Percentiles rank a stretch among this genome's conserved stretches.
Evolutionary conservation across 2,888 invertebrate species (phyloP).

Genomic region (Flexamia atlantica): DNA sequence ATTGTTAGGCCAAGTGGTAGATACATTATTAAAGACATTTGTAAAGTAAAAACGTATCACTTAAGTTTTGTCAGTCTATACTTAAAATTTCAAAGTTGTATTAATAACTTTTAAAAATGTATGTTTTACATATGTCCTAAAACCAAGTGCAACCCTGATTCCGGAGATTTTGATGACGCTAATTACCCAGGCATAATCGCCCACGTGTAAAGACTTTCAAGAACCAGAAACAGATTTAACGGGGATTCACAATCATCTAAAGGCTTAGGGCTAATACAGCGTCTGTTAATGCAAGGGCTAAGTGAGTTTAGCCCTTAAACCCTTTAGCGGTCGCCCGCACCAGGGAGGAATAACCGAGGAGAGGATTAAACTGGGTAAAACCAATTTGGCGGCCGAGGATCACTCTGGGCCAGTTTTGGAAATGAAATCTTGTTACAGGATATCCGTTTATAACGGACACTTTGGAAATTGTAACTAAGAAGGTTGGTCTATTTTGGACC

Average conservation of each 20-base stretch:
- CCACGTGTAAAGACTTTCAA: too few species aligned
- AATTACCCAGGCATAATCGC: too few species aligned
- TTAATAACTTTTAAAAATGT: too few species aligned
- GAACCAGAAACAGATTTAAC: background rate
- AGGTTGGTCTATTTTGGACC: background rate
- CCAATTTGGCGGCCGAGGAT: conserved; percentile 36
- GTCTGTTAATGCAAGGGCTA: conserved; percentile 29
- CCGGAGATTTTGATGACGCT: too few species aligned
- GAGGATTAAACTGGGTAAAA: conserved; percentile 30
- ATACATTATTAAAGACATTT: too few species aligned
- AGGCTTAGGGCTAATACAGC: background rate
- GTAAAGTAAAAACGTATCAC: too few species aligned
- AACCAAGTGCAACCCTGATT: too few species aligned
- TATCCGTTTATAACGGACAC: background rate
- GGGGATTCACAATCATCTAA: background rate
- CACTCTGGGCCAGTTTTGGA: background rate
- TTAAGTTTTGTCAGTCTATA: too few species aligned
- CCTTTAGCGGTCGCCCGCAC: conserved; percentile 24
- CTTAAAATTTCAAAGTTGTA: too few species aligned
- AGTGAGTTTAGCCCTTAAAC: conserved; percentile 38
- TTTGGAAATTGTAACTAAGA: background rate
- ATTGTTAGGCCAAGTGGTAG: too few species aligned
- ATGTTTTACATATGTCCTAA: too few species aligned
- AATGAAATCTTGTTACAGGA: background rate
- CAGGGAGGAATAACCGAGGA: background rate